phyloP scores from a whole-genome alignment of 2,888 invertebrate species.

The Onchidella celtica region DNA sequence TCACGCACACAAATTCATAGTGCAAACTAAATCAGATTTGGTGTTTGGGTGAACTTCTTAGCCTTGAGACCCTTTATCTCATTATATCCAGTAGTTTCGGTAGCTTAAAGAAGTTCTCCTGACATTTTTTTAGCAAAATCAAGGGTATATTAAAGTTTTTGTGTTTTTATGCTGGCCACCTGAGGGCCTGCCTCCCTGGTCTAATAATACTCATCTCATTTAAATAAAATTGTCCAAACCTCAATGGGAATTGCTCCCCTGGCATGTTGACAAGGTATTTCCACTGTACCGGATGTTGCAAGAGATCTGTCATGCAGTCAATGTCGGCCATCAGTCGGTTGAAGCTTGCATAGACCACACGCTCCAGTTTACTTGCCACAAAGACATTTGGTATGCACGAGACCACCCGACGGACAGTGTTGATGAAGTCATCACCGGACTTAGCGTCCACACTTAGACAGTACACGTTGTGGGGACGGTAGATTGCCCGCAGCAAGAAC shows the following conservation, averaged over 20 bases:
- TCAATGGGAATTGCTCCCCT: slow-evolving; percentile 39
- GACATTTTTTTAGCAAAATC: no score
- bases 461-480: slow-evolving; percentile 52
- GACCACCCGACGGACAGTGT: slow-evolving; percentile 58
- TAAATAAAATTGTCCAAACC: no score
- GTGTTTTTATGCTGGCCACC: no score
- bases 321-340: slow-evolving; percentile 76
- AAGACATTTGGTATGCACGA: slow-evolving; percentile 77
- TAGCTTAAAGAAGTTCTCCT: no score
- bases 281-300: slow-evolving; percentile 49
- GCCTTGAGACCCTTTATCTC: no score
- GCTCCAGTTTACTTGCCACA: slow-evolving; percentile 72
- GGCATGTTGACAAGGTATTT: slow-evolving; percentile 40
- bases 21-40: no score
- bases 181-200: no score
- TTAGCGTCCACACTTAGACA: slow-evolving; percentile 50
- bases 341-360: slow-evolving; percentile 76
- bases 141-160: no score
- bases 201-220: no score
- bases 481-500: slow-evolving; percentile 51
- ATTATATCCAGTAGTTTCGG: no score
- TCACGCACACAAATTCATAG: no score
- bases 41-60: no score
- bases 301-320: slow-evolving; percentile 77
- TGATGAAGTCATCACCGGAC: neutral